Base-by-base conservation (phyloP, 1,140 invertebrate genomes). In the Drosophila jambulina region DNA sequence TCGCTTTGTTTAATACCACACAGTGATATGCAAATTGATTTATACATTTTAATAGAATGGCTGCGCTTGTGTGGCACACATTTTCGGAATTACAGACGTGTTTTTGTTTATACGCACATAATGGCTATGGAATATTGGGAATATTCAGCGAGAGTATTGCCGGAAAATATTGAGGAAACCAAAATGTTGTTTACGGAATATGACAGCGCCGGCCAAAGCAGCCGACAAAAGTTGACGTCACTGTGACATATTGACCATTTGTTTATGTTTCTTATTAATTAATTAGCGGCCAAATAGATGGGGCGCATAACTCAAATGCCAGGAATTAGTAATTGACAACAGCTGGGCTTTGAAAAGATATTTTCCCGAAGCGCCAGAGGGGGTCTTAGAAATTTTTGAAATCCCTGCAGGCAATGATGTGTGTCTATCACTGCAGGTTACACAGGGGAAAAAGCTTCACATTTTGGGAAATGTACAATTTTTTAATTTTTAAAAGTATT, bases 191-290 rank as follows among this genome's bases (percentile, higher is more conserved):
- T 81, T 85, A 70, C 71, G 63, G 79, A 80, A 75, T 88, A 84
- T 87, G 78, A 87, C 69, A 72, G 67, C 56, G 27, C 34, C 57
- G 38, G 51, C 61, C 56, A 74, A 60, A 65, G 46, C 34, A 81
- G 74, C 63, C 54, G 61, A 60, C 62, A 56, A 69, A 84, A 84
- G 65, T 87, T 90, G 81, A 85, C 85, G 81, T 88, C 81, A 85
- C 49, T 45, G 63, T 82, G 86, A 85, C 85, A 86, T 74, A 90
- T 91, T 90, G 85, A 58, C 61, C 75, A 85, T 90, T 82, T 90
- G 82, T 91, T 88, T 91, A 65, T 78, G 57, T 75, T 75, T 68
- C 32, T 57, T 72, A 68, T 76, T 64, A 87, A 86, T 70, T 59
- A 75, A 64, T 62, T 54, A 45, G 60, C 46, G 15, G 51, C 25